Evolutionary conservation across 64 coral and sea anemone genomes (phyloP).

Genomic region (Dendronephthya gigantea): DNA sequence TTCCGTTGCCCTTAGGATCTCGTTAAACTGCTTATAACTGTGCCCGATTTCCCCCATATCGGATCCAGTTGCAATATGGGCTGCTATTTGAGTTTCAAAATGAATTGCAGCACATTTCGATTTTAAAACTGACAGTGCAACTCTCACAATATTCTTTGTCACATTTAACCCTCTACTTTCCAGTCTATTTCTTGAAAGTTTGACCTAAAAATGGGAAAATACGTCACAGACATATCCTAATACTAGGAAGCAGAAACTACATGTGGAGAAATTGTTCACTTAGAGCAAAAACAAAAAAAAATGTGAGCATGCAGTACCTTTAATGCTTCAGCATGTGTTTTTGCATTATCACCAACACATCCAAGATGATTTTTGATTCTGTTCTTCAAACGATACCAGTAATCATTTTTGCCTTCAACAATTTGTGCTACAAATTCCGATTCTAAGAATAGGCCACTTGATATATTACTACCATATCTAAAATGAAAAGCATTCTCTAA

Average conservation of each 20-base stretch:
- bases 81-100: background rate
- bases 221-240: background rate
- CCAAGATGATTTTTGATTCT: background rate
- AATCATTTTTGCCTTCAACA: background rate
- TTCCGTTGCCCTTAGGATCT: background rate
- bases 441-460: background rate
- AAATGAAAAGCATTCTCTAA: background rate
- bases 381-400: conserved; percentile 1
- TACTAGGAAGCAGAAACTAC: too few relatives aligned
- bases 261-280: too few relatives aligned
- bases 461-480: conserved; percentile 8
- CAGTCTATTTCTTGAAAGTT: background rate
- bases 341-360: conserved; percentile 1
- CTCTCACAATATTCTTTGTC: background rate
- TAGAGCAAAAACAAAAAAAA: too few relatives aligned
- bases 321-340: background rate
- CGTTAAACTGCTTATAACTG: background rate
- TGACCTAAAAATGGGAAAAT: background rate
- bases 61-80: conserved; percentile 7
- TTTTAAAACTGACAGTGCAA: background rate
- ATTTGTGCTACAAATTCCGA: background rate
- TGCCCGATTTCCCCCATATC: conserved; percentile 12
- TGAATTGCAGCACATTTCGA: conserved; percentile 11
- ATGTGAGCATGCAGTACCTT: background rate
- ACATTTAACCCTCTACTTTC: background rate